These are phyloP conservation scores for Tetragonisca angustula DNA, from an alignment of 2,888 invertebrate genomes.

Conservation along the genomic window DNA sequence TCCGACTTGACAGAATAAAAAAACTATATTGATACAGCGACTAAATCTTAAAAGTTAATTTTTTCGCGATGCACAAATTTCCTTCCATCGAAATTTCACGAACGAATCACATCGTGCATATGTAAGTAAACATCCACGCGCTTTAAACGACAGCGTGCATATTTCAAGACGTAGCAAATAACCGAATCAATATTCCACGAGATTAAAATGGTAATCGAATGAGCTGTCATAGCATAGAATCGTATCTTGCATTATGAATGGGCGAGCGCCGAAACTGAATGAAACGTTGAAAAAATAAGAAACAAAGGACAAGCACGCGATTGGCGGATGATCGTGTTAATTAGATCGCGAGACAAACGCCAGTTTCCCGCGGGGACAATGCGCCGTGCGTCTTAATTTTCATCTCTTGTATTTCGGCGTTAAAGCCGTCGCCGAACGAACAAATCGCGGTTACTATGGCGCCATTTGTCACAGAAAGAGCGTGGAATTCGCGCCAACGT, in stretches of 20 bases:
- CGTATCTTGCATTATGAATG: slow-evolving; percentile 32
- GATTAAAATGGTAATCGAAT: not conserved
- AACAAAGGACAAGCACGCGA: slow-evolving; percentile 43
- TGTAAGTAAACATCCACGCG: not conserved
- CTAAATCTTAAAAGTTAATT: not conserved
- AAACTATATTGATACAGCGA: no score
- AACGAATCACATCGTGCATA: not conserved
- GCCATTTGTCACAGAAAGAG: not conserved
- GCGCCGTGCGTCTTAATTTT: slow-evolving; percentile 61
- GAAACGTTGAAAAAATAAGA: slow-evolving; percentile 34
- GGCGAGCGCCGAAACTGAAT: slow-evolving; percentile 1
- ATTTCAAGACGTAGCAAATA: not conserved
- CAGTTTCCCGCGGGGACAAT: slow-evolving; percentile 43
- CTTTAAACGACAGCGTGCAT: not conserved
- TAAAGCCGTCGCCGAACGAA: slow-evolving; percentile 44
- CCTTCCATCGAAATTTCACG: not conserved
- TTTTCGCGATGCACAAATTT: not conserved
- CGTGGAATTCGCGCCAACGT: not conserved
- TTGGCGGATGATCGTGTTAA: slow-evolving; percentile 51
- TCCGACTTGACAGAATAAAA: no score
- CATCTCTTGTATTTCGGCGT: slow-evolving; percentile 47
- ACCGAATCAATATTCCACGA: not conserved
- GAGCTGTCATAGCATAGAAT: slow-evolving; percentile 13
- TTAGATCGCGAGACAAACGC: slow-evolving; percentile 54
- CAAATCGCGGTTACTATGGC: slow-evolving; percentile 23